These are phyloP conservation scores for Platyrinchus mystaceus DNA, from an alignment of 2,797 vertebrate species.

Conservation along the genomic window DNA sequence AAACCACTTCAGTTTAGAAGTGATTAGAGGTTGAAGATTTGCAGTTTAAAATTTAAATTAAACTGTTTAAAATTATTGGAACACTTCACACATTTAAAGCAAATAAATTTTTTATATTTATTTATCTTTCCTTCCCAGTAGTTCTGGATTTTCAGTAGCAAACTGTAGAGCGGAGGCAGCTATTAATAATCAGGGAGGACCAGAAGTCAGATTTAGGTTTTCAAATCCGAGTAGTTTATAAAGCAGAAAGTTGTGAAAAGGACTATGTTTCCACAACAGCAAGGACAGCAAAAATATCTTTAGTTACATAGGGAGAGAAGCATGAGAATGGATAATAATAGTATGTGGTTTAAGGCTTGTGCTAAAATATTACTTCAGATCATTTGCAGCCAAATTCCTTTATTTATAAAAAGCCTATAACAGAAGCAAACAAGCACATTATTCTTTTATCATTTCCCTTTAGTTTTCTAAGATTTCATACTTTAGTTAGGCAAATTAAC, in stretches of 20 bases:
- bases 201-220: not conserved
- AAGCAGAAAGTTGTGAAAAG: not conserved
- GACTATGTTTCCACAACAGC: not conserved
- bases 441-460: not conserved
- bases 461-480: not conserved
- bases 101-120: conserved; percentile 73
- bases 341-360: not conserved
- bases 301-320: not conserved
- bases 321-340: not conserved
- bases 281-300: not conserved
- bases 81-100: conserved; percentile 74
- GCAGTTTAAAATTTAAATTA: conserved; percentile 80
- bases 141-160: conserved; percentile 26
- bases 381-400: not conserved
- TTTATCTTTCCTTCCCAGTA: conserved; percentile 35
- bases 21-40: conserved; percentile 78
- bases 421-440: not conserved
- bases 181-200: not conserved
- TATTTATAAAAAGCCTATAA: not conserved
- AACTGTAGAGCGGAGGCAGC: conserved; percentile 6
- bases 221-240: not conserved
- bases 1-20: conserved; percentile 79
- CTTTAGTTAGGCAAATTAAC: not conserved
- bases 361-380: conserved; percentile 33
- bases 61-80: conserved; percentile 76